phyloP scores from a whole-genome alignment of 2,113 vertebrate species.

The Isurus oxyrinchus region DNA sequence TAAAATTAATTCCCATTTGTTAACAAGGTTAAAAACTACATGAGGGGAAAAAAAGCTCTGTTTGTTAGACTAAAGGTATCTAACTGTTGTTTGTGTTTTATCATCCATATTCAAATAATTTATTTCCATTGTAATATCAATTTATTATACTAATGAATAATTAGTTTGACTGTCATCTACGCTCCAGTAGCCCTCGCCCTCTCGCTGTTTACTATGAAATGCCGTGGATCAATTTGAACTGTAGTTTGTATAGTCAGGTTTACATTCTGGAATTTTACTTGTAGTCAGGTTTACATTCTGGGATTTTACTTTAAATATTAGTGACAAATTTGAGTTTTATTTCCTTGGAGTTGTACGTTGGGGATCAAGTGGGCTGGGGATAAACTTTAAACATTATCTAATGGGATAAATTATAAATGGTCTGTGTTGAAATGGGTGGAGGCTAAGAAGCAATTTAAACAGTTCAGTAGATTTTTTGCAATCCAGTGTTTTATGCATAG shows the following conservation, averaged over 20 bases:
- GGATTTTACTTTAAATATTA: background rate
- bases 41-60: background rate
- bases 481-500: background rate
- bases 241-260: background rate
- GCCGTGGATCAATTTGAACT: background rate
- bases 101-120: background rate
- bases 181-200: background rate
- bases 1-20: conserved; percentile 16
- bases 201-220: background rate
- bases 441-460: background rate
- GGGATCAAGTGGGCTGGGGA: background rate
- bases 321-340: background rate
- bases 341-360: background rate
- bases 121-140: background rate
- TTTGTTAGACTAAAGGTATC: background rate
- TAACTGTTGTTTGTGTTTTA: background rate
- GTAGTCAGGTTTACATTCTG: background rate
- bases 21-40: background rate
- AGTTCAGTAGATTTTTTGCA: background rate
- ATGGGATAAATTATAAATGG: background rate
- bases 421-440: background rate
- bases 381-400: background rate
- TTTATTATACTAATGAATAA: conserved; percentile 29
- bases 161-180: background rate
- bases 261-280: background rate